Base-by-base conservation (phyloP, 2,113 vertebrate species). In the Oceanites oceanicus region DNA sequence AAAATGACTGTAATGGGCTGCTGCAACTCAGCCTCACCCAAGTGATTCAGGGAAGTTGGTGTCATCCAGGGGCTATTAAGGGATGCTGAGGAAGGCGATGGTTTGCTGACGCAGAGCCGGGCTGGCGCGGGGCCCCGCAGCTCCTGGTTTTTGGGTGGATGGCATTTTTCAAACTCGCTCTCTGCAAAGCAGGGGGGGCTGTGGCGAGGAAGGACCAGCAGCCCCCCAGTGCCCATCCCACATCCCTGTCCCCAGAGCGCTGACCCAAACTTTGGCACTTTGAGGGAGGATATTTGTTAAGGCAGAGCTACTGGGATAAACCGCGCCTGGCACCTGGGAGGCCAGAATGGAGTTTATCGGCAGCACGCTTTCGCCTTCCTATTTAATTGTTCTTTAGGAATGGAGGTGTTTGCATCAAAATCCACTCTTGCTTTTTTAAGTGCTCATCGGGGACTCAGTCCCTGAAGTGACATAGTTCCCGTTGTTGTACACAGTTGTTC, bases 171-270 rank as follows among this genome's bases (percentile, higher is more conserved):
- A n/a, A 8, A 27, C 17, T 32, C 5, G 0, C 13, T 21, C 7
- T 47, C 56, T 83, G 59, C 49, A 12, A 5, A 59, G 29, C 52
- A 10, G 15, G 47, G 27, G 29, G 23, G 23, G 20, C 15, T 26
- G 0, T 1, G 63, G 55, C 0, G 0, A 44, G 59, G 70, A 32
- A 34, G 65, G n/a, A 16, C 10, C 2, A 2, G n/a, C n/a, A 68
- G 34, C 38, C 7, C 22, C 10, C 15, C 29, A 0, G 17, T 0
- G 0, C 44, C n/a, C 8, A 6, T 38, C 49, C 63, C 5, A 1
- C 9, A 1, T 32, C 65, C 36, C 36, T 17, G 40, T 73, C 17
- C 58, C 65, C 53, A 1, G 5, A 0, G 47, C 6, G 9, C 72
- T 49, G 20, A 7, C 20, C 50, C 30, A 5, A 10, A 19, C 13